These are phyloP conservation scores for Panopea generosa DNA, from an alignment of 2,888 invertebrate species.

Conservation along the genomic window DNA sequence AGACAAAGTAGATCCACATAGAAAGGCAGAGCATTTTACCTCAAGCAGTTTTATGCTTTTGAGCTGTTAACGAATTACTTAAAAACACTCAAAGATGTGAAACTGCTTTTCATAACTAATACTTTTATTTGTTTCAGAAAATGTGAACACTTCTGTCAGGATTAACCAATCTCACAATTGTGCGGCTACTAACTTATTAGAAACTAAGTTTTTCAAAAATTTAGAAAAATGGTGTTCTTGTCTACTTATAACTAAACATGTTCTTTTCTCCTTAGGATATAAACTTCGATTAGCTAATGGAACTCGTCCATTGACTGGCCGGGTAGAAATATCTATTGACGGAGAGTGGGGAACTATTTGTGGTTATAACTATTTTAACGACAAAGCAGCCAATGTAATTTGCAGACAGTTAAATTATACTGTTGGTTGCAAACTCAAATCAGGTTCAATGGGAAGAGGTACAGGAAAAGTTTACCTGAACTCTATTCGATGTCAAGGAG, in stretches of 20 bases:
- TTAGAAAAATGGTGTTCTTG: no score
- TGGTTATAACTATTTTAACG: constrained; percentile 89
- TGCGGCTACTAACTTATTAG: no score
- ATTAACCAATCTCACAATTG: no score
- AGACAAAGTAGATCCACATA: neutral
- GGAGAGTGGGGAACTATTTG: constrained; percentile 91
- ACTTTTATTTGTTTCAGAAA: no score
- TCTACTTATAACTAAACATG: neutral
- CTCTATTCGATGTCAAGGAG: constrained; percentile 69
- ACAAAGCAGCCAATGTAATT: constrained; percentile 88
- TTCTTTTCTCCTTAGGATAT: constrained; percentile 37
- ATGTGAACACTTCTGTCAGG: no score
- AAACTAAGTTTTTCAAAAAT: no score
- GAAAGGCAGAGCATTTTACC: neutral
- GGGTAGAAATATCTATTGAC: constrained; percentile 89
- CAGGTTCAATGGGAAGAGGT: constrained; percentile 67
- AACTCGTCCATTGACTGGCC: constrained; percentile 52
- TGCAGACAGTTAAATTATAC: constrained; percentile 74
- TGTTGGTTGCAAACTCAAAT: constrained; percentile 66
- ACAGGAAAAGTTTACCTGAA: constrained; percentile 78
- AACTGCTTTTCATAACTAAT: no score
- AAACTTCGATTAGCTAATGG: constrained; percentile 50
- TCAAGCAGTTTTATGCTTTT: no score
- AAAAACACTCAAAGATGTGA: no score
- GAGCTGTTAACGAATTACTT: no score